Base-by-base conservation (phyloP, 2,113 vertebrate genomes). In the Colaptes auratus region DNA sequence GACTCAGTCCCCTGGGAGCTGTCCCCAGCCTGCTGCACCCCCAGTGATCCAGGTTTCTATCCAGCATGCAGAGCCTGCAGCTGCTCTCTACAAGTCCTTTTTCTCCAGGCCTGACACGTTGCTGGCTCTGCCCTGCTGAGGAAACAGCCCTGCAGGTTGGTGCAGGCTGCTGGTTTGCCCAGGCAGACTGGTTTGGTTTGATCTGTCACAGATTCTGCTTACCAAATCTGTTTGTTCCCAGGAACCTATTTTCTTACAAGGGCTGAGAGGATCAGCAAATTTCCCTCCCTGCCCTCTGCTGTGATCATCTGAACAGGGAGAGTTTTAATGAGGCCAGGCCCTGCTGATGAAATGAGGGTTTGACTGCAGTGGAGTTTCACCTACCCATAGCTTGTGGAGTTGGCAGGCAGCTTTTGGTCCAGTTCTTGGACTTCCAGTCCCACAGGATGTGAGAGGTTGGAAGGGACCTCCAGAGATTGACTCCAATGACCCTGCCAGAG, bases 151-250 rank as follows among this genome's bases (percentile, higher is more conserved):
- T 77, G 88, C 95, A 95, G 90, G 90, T 79, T 86, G 56, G 36
- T 64, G 61, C 95, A 91, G 53, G 95, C 86, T 64, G 63, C 73
- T 93, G 71, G 72, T 83, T 89, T 86, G 91, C 78, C 83, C 79
- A 89, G 88, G 91, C 64, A 72, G 92, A 97, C 94, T 79, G 91
- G 92, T 96, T 95, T 88, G 94, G 84, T 95, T 88, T 96, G 87
- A 94, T 94, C 72, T 81, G 59, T 82, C 82, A 86, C 60, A 83
- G 74, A 64, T 89, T 71, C 93, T 92, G 83, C 83, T 90, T 94
- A 79, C 53, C 94, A 87, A 87, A 95, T 89, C 79, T 89, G 85
- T 91, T 96, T 95, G 93, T 96, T 95, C 96, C 91, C 95, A 91
- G 82, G 86, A 84, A 44, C 69, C 55, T 91, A 53, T 79, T 87